A percentile compares a stretch with the other conserved stretches of the same genome.
Conservation (phyloP, 1,140 invertebrate species). For the Drosophila watanabei region DNA sequence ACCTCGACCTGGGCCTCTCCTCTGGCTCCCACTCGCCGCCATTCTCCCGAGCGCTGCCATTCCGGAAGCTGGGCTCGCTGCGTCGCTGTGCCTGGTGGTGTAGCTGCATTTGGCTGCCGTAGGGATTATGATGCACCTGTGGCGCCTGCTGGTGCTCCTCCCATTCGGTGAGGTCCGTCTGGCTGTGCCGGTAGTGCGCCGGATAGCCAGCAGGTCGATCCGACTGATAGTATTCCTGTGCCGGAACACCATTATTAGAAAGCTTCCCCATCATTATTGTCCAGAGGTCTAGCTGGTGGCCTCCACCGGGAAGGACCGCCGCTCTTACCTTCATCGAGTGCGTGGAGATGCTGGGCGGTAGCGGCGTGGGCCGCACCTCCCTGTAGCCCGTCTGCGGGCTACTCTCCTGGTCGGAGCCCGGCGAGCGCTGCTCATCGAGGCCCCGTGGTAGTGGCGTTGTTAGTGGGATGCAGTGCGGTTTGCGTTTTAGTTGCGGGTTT, state of each 20-base stretch:
- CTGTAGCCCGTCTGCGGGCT: slow-evolving; percentile 71
- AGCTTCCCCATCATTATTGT: not conserved
- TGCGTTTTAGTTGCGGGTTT: slow-evolving; percentile 41
- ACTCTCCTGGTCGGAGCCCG: slow-evolving; percentile 83
- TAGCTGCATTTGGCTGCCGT: slow-evolving; percentile 75
- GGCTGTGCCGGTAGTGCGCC: slow-evolving; percentile 83
- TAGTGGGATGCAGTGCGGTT: slow-evolving; percentile 43
- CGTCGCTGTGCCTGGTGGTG: slow-evolving; percentile 64
- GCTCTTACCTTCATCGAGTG: slow-evolving; percentile 85
- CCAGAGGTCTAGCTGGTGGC: not conserved
- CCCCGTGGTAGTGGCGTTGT: slow-evolving; percentile 23
- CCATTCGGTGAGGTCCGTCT: slow-evolving; percentile 85
- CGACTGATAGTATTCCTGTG: slow-evolving; percentile 85
- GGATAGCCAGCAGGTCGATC: slow-evolving; percentile 72
- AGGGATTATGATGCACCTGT: slow-evolving; percentile 74
- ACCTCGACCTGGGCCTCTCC: slow-evolving; percentile 74
- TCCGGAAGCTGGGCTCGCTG: slow-evolving; percentile 69
- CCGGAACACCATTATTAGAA: slow-evolving; percentile 59
- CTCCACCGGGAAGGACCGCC: not conserved
- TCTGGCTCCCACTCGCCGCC: slow-evolving; percentile 78
- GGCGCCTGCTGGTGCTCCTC: slow-evolving; percentile 80
- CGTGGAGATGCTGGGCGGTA: slow-evolving; percentile 84
- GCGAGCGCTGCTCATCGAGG: slow-evolving; percentile 72
- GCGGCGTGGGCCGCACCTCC: slow-evolving; percentile 71
- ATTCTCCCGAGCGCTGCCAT: slow-evolving; percentile 81